Evolutionary conservation across 2,797 vertebrate species (phyloP), one percentile per base, ranked within the genome.

Genomic region (Sus cebifrons): DNA sequence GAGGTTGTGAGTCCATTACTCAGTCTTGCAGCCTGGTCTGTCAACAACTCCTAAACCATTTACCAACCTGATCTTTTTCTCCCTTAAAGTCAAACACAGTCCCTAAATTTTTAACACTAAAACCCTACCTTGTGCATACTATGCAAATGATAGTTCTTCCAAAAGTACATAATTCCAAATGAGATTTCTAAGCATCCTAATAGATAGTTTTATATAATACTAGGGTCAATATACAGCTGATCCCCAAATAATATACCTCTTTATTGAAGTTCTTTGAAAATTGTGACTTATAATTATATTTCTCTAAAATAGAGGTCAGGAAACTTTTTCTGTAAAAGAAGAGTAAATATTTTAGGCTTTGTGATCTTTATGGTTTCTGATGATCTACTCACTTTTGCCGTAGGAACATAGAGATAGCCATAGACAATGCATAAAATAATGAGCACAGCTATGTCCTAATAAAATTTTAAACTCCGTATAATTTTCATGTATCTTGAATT

Each of bases 181-280:
- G 40, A 70, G 8, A 82, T 40, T 68, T 68, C 0, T 16, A 54
- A 29, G 77, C 58, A 49, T 89, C 27, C 21, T 81, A 64, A 86
- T 32, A 44, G 58, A 4, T 6, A 40, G 70, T n/a, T 52, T 54
- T 81, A 2, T 65, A 44, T 86, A 82, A 54, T 44, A 4, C 52
- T 70, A 2, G 2, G 6, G 12, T 62, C 27, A 62, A 94, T 91
- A 74, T 73, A 64, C 2, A 79, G 15, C 77, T 90, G 7, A 73
- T 2, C 1, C 4, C 16, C 27, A 89, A 52, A 62, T 60, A 95
- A 68, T 21, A 1, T 49, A 56, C 2, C 0, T 70, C 7, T 60
- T 78, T 32, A 67, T 13, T 40, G 71, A 89, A 67, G 3, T 81
- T 96, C 25, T 85, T 82, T 81, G 75, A 52, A 93, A 95, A 81